phyloP scores from a whole-genome alignment of 1,140 invertebrate genomes.

The Meloidogyne chitwoodi region DNA sequence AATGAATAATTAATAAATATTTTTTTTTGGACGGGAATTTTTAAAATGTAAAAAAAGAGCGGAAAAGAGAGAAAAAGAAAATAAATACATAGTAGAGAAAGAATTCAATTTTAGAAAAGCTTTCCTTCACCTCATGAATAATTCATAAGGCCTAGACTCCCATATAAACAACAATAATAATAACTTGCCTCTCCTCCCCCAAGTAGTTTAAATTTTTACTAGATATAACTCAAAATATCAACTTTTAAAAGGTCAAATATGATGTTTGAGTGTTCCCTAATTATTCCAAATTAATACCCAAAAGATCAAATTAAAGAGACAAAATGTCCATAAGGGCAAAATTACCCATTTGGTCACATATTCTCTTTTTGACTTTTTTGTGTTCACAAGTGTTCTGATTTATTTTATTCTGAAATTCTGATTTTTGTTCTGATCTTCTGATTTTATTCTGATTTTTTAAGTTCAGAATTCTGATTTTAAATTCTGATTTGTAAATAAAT shows the following conservation, averaged over 20 bases:
- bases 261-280: too few species aligned
- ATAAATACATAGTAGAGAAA: not conserved
- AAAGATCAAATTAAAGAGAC: not conserved
- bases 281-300: too few species aligned
- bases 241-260: not conserved
- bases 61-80: not conserved
- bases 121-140: not conserved
- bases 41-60: not conserved
- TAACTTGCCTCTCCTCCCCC: not conserved
- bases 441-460: not conserved
- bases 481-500: not conserved
- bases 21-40: not conserved
- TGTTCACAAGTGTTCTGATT: too few species aligned
- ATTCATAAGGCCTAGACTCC: not conserved
- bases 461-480: not conserved
- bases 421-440: not conserved
- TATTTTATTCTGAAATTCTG: not conserved
- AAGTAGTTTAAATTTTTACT: not conserved
- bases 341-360: not conserved
- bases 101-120: not conserved
- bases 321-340: not conserved
- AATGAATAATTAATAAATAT: not conserved
- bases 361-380: not conserved
- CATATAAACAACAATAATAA: not conserved
- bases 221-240: not conserved